Percentiles rank a stretch among this genome's conserved stretches.
Evolutionary conservation across 2,113 vertebrate genomes (phyloP).

Genomic region (Archilochus colubris): DNA sequence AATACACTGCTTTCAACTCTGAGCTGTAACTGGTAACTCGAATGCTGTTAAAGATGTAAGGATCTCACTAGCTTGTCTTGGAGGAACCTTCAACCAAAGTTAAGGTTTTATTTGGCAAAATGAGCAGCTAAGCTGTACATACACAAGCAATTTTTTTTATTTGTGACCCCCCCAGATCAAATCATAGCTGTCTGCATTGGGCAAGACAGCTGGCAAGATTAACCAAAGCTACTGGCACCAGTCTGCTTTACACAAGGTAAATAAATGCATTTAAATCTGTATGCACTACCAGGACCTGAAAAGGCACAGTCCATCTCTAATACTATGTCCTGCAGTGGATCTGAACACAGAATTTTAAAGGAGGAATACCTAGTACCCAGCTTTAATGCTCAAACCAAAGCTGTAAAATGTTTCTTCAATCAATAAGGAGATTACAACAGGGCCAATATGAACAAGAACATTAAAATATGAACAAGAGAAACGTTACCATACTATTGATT

Average conservation of each 20-base stretch:
- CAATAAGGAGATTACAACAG: no score
- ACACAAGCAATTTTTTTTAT: not conserved
- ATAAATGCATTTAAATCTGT: not conserved
- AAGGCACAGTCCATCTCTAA: no score
- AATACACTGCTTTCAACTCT: not conserved
- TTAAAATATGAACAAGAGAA: no score
- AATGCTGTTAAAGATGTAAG: not conserved
- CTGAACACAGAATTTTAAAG: no score
- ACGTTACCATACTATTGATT: no score
- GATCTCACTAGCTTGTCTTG: not conserved
- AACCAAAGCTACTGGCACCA: not conserved
- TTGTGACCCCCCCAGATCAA: not conserved
- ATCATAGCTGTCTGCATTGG: not conserved
- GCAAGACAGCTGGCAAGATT: not conserved
- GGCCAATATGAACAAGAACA: no score
- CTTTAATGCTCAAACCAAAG: no score
- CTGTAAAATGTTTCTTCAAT: no score
- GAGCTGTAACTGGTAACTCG: not conserved
- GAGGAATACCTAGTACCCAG: no score
- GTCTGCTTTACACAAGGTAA: accelerated
- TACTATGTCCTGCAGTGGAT: no score
- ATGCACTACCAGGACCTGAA: no score
- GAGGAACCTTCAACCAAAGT: not conserved
- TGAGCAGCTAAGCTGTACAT: not conserved
- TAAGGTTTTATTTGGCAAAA: not conserved